Percentiles rank a stretch among this genome's conserved stretches.
Evolutionary conservation across 2,113 vertebrate genomes (phyloP).

Genomic region (Mustela lutreola): DNA sequence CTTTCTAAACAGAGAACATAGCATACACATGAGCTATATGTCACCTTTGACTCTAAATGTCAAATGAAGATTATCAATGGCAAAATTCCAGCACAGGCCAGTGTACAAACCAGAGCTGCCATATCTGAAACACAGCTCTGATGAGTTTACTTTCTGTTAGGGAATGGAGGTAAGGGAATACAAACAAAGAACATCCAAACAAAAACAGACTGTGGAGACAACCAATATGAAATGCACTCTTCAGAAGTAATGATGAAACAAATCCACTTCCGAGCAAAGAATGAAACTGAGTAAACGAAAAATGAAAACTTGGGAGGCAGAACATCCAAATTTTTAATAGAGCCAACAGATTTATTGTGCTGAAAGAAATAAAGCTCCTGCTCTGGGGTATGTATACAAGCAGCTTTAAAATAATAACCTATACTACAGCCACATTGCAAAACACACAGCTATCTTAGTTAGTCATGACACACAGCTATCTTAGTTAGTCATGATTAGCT

Average conservation of each 20-base stretch:
- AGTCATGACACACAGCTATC: not conserved
- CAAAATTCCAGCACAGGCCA: not conserved
- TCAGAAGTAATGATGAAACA: not conserved
- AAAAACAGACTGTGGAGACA: not conserved
- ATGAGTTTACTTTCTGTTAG: not conserved
- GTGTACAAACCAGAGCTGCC: not conserved
- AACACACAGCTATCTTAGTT: not conserved
- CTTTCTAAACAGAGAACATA: not conserved
- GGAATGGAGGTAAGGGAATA: not conserved
- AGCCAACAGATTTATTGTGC: not conserved
- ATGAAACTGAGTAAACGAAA: not conserved
- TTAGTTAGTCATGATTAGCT: not conserved
- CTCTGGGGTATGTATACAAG: not conserved
- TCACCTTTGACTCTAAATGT: not conserved
- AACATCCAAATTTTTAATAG: conserved; percentile 6
- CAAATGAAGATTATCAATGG: not conserved
- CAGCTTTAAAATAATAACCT: conserved; percentile 19
- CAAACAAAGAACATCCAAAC: not conserved
- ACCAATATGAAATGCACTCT: not conserved
- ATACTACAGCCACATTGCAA: not conserved
- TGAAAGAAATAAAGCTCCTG: not conserved
- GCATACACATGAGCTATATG: not conserved
- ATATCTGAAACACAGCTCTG: conserved; percentile 3
- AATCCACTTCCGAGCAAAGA: not conserved
- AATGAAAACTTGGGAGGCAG: not conserved